A percentile compares a stretch with the other conserved stretches of the same genome.
phyloP scores from a whole-genome alignment of 2,888 invertebrate genomes.

The Oxyscelio sp. region DNA sequence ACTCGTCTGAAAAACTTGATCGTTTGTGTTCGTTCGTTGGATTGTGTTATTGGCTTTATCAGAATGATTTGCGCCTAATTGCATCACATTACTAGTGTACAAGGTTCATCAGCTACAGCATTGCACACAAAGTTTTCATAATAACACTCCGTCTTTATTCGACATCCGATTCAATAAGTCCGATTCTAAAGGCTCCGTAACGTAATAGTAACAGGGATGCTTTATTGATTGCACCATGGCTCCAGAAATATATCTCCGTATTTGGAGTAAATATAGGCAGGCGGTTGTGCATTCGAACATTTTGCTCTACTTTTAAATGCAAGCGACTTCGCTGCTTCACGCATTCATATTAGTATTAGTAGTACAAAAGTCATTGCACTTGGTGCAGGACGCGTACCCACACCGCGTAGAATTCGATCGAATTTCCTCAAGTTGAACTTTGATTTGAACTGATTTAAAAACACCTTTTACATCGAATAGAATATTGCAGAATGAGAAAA shows the following conservation, averaged over 20 bases:
- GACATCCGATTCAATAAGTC: no score
- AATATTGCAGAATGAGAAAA: no score
- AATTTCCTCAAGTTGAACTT: no score
- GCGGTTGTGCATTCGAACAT: no score
- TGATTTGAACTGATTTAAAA: no score
- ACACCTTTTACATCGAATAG: no score
- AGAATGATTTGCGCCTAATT: slow-evolving; percentile 17
- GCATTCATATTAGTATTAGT: slow-evolving; percentile 7
- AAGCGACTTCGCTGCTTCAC: slow-evolving; percentile 1
- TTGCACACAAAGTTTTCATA: background rate
- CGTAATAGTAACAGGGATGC: background rate
- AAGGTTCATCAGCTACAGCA: slow-evolving; percentile 33
- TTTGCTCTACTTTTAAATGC: no score
- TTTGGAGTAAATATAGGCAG: no score
- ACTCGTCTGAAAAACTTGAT: background rate
- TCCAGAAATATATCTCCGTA: slow-evolving; percentile 3
- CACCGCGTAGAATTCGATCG: no score
- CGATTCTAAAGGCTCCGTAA: no score
- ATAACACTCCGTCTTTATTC: no score
- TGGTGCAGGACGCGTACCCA: background rate
- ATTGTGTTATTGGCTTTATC: slow-evolving; percentile 21
- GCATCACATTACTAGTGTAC: slow-evolving; percentile 18
- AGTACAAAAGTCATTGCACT: slow-evolving; percentile 37
- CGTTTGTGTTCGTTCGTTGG: background rate
- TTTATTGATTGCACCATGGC: slow-evolving; percentile 5